Conservation (phyloP, 2,797 vertebrate genomes). For the Kryptopterus vitreolus region DNA sequence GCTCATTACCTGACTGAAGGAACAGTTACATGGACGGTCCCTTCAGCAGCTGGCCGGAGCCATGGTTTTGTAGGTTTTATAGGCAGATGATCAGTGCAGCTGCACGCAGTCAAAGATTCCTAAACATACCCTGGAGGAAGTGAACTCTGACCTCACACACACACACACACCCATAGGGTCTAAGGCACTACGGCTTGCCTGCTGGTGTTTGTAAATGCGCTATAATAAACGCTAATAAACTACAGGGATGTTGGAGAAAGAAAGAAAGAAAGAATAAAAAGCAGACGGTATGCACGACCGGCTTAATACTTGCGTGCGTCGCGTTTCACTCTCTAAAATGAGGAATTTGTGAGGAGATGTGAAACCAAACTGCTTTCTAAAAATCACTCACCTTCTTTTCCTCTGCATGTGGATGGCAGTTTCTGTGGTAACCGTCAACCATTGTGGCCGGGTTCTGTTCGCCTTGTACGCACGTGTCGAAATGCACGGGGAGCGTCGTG, state of each 20-base stretch:
- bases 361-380: constrained; percentile 73
- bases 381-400: constrained; percentile 73
- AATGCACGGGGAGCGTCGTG: too few relatives aligned
- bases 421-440: constrained; percentile 59
- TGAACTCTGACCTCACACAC: constrained; percentile 70
- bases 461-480: neutral
- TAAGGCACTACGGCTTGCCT: neutral
- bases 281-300: constrained; percentile 16
- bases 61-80: constrained; percentile 85
- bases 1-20: constrained; percentile 56
- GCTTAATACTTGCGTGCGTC: constrained; percentile 47
- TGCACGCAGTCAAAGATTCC: constrained; percentile 80
- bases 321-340: constrained; percentile 61
- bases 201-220: constrained; percentile 19
- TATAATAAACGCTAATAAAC: constrained; percentile 52
- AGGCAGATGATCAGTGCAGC: constrained; percentile 84
- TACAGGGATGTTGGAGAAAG: neutral
- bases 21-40: constrained; percentile 56
- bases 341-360: constrained; percentile 72
- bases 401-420: constrained; percentile 60
- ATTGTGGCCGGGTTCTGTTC: constrained; percentile 20
- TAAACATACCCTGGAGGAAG: constrained; percentile 75
- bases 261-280: too few relatives aligned
- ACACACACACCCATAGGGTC: constrained; percentile 61
- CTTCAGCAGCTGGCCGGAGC: constrained; percentile 78